A percentile compares a stretch with the other conserved stretches of the same genome.
These are phyloP conservation scores for Anguilla rostrata DNA, from an alignment of 2,113 vertebrate species.

Conservation along the genomic window DNA sequence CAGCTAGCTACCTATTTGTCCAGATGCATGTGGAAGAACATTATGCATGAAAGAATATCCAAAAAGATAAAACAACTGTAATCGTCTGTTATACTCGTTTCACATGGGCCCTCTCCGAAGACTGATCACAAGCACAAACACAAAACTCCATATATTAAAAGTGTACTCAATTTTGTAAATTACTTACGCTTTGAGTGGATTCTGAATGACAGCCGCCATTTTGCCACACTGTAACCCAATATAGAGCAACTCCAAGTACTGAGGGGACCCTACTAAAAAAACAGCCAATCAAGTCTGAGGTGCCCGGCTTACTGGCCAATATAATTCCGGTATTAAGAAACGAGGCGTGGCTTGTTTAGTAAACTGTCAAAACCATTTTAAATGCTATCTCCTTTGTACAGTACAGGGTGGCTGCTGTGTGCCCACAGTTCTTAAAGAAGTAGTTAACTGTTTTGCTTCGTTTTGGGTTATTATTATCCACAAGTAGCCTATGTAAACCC, in stretches of 20 bases:
- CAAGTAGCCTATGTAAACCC: background rate
- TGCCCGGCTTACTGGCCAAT: slow-evolving; percentile 81
- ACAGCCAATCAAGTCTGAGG: slow-evolving; percentile 75
- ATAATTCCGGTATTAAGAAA: slow-evolving; percentile 35
- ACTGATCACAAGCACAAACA: slow-evolving; percentile 35
- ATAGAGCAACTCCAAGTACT: slow-evolving; percentile 88
- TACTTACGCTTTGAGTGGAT: slow-evolving; percentile 99
- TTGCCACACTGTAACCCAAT: slow-evolving; percentile 99
- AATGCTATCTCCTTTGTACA: slow-evolving; percentile 88
- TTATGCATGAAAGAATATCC: slow-evolving; percentile 59
- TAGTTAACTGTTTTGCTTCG: slow-evolving; percentile 19
- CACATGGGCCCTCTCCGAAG: slow-evolving; percentile 40
- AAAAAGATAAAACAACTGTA: slow-evolving; percentile 59
- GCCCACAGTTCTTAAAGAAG: slow-evolving; percentile 57
- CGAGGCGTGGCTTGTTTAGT: slow-evolving; percentile 76
- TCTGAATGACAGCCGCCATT: slow-evolving; percentile 99
- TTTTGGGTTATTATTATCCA: background rate
- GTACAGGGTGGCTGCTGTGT: slow-evolving; percentile 59
- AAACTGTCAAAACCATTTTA: slow-evolving; percentile 97
- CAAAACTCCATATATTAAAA: slow-evolving; percentile 55
- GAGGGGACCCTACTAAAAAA: slow-evolving; percentile 73
- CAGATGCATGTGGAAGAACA: slow-evolving; percentile 33
- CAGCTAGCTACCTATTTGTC: slow-evolving; percentile 28
- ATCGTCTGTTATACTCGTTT: slow-evolving; percentile 45
- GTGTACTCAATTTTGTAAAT: slow-evolving; percentile 59